Base-by-base conservation (phyloP, 1,140 invertebrate species). In the Neodiprion lecontei region DNA sequence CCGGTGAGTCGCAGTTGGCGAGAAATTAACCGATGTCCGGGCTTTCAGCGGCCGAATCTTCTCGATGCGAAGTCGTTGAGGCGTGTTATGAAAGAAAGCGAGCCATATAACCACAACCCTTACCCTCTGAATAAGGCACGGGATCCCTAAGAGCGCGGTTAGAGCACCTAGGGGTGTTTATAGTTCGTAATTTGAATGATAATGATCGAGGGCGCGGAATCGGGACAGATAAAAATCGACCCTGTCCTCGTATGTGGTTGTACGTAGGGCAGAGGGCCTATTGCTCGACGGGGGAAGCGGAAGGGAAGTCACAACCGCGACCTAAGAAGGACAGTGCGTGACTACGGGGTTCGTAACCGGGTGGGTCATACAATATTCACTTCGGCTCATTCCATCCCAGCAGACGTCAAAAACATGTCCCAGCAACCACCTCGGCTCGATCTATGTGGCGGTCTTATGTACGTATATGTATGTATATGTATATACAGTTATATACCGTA, bases 341-440 rank as follows among this genome's bases (percentile, higher is more conserved):
- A 61, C 53, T 61, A 61, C 53, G 53, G 53, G 53, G 11, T 61
- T 61, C 53, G 53, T 53, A 72, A 9, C 40, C 28, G n/a, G 48
- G 76, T 74, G 74, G 77, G 78, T 83, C 80, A 83, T 83, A 82
- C 81, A 82, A 83, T 83, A 83, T 83, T 83, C 82, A 83, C 77
- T 79, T 67, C 69, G 78, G 77, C 78, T 75, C 81, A 76, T 80
- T 82, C 79, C 79, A 77, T 82, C 78, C 68, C 76, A 75, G 78
- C 74, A 76, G 76, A 82, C 80, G 82, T 82, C 80, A 83, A 83
- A 83, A 83, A 82, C 81, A 82, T 82, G 81, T 82, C 80, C 76
- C 75, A 48, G 48, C 48, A 23, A 11, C 70, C 14, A 47, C 23
- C 70, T 12, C 70, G 40, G 47, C 10, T 48, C 70, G 21, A 23